Evolutionary conservation across 2,888 invertebrate genomes (phyloP).

Genomic region (Pegoplata infirma): DNA sequence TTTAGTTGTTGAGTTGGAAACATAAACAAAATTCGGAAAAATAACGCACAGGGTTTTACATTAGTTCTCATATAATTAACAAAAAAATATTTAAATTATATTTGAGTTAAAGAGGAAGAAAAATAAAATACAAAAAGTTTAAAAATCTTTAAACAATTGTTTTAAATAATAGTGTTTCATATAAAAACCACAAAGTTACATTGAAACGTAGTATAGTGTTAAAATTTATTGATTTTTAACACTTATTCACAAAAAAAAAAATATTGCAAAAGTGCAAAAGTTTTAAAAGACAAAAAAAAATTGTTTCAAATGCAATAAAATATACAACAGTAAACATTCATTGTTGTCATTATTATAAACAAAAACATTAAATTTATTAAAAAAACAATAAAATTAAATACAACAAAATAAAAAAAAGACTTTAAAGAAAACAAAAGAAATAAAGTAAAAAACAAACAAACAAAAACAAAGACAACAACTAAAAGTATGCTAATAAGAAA

Average conservation of each 20-base stretch:
- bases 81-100: neutral
- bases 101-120: neutral
- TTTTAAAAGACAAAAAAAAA: too few species aligned
- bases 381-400: neutral
- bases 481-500: conserved; percentile 71
- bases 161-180: neutral
- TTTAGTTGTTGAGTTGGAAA: too few species aligned
- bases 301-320: too few species aligned
- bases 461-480: conserved; percentile 53
- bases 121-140: neutral
- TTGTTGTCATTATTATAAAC: too few species aligned
- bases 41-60: neutral
- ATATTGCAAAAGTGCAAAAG: too few species aligned
- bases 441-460: neutral
- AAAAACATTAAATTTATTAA: too few species aligned
- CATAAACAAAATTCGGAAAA: too few species aligned
- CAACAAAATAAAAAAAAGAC: neutral
- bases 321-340: too few species aligned
- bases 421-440: neutral
- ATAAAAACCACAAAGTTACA: neutral
- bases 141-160: neutral
- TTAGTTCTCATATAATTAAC: neutral
- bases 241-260: neutral
- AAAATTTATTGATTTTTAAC: neutral
- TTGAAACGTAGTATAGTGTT: neutral